Evolutionary conservation across 2,797 vertebrate species (phyloP).

Genomic region (Mormyrus hasselquistii): DNA sequence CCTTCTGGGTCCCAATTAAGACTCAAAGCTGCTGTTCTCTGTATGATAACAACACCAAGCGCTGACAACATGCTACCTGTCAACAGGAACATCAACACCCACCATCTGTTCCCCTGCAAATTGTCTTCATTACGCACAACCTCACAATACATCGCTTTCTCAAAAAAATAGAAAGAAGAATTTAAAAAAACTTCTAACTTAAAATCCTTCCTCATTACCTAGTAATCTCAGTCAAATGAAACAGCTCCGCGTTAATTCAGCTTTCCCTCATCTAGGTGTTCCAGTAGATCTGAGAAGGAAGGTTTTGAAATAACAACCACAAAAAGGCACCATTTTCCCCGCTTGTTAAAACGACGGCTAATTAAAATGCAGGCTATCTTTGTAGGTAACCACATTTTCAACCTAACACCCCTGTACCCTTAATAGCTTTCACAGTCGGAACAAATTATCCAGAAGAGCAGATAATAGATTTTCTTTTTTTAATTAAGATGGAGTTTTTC

Average conservation of each 20-base stretch:
- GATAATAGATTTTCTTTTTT: conserved; percentile 51
- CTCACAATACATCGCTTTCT: conserved; percentile 56
- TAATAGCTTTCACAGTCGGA: conserved; percentile 49
- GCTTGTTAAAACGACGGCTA: conserved; percentile 45
- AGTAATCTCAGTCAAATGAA: conserved; percentile 52
- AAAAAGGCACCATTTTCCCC: conserved; percentile 30
- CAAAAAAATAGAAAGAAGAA: conserved; percentile 8
- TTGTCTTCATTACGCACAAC: conserved; percentile 71
- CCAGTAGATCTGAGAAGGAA: conserved; percentile 12
- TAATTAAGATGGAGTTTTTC: conserved; percentile 48
- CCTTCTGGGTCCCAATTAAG: conserved; percentile 93
- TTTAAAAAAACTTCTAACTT: conserved; percentile 27
- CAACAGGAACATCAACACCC: conserved; percentile 81
- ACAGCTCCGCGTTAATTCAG: conserved; percentile 42
- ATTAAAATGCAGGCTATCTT: conserved; percentile 48
- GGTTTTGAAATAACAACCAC: conserved; percentile 29
- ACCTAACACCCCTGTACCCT: conserved; percentile 44
- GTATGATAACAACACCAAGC: conserved; percentile 79
- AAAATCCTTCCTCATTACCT: conserved; percentile 58
- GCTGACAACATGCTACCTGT: conserved; percentile 87
- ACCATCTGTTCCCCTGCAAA: conserved; percentile 84
- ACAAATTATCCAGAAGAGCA: conserved; percentile 50
- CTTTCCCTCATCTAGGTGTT: conserved; percentile 22
- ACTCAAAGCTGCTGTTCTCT: conserved; percentile 83
- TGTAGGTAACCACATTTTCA: conserved; percentile 49